phyloP scores from a whole-genome alignment of 1,140 invertebrate genomes.

The Mamestra configurata region DNA sequence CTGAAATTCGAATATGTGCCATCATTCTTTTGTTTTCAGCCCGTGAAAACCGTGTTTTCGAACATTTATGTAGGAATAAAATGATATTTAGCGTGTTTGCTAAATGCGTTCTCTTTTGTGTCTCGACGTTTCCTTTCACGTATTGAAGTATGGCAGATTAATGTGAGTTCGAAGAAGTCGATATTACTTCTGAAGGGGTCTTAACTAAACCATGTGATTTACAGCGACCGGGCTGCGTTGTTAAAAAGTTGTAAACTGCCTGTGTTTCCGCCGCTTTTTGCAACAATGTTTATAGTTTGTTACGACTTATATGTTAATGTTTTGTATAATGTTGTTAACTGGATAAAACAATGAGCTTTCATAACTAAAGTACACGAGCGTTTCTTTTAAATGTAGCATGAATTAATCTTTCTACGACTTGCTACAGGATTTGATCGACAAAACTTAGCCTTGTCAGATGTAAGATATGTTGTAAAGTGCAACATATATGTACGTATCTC shows the following conservation, averaged over 20 bases:
- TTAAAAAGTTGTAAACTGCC: slow-evolving; percentile 87
- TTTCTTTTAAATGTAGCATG: not conserved
- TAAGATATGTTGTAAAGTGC: not conserved
- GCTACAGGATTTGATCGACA: too few relatives aligned
- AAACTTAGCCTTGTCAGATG: too few relatives aligned
- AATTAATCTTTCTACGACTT: not conserved
- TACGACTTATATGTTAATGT: slow-evolving; percentile 30
- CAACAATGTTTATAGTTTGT: slow-evolving; percentile 72
- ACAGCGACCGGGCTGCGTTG: slow-evolving; percentile 77
- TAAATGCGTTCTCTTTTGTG: slow-evolving; percentile 66
- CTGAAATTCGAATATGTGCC: slow-evolving; percentile 46
- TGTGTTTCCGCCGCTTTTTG: slow-evolving; percentile 80
- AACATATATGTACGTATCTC: not conserved
- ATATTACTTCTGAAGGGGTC: slow-evolving; percentile 85
- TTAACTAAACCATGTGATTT: slow-evolving; percentile 84
- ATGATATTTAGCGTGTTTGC: slow-evolving; percentile 57
- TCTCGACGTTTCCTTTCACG: slow-evolving; percentile 77
- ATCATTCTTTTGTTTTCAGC: not conserved
- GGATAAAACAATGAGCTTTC: slow-evolving; percentile 15
- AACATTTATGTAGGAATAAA: not conserved
- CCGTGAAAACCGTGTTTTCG: slow-evolving; percentile 28
- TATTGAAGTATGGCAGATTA: slow-evolving; percentile 86
- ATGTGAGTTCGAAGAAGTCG: slow-evolving; percentile 86
- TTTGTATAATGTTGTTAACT: slow-evolving; percentile 11
- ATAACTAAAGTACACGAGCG: not conserved